Evolutionary conservation across 2,888 invertebrate genomes (phyloP).

Genomic region (Panzeria rudis): DNA sequence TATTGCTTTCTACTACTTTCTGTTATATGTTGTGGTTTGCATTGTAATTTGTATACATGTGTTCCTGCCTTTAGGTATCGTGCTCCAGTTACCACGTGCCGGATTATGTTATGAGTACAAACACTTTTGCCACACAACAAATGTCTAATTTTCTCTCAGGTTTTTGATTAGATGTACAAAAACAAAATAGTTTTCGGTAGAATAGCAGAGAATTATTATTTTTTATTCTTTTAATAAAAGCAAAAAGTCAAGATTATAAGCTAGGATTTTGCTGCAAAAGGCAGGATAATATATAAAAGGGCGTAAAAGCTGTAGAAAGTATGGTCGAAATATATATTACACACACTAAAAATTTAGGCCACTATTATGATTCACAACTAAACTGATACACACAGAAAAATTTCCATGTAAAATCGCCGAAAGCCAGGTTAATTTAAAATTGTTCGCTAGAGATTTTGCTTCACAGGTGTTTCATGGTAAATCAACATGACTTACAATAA

Average conservation of each 20-base stretch:
- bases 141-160: slow-evolving; percentile 16
- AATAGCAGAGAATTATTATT: slow-evolving; percentile 1
- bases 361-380: too few relatives aligned
- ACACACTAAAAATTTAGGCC: too few relatives aligned
- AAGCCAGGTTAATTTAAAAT: too few relatives aligned
- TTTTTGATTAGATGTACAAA: background rate
- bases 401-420: too few relatives aligned
- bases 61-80: background rate
- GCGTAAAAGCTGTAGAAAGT: too few relatives aligned
- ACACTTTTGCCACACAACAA: background rate
- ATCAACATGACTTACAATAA: too few relatives aligned
- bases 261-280: background rate
- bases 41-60: too few relatives aligned
- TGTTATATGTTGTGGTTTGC: slow-evolving; percentile 25
- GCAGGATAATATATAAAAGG: background rate
- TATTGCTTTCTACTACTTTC: background rate
- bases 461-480: too few relatives aligned
- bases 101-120: slow-evolving; percentile 31
- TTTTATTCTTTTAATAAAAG: background rate
- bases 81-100: slow-evolving; percentile 9
- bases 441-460: too few relatives aligned
- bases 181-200: background rate
- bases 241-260: slow-evolving; percentile 35
- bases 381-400: too few relatives aligned
- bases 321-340: too few relatives aligned